Evolutionary conservation across 2,888 invertebrate genomes (phyloP).

Genomic region (Pachliopta kotzebuea): DNA sequence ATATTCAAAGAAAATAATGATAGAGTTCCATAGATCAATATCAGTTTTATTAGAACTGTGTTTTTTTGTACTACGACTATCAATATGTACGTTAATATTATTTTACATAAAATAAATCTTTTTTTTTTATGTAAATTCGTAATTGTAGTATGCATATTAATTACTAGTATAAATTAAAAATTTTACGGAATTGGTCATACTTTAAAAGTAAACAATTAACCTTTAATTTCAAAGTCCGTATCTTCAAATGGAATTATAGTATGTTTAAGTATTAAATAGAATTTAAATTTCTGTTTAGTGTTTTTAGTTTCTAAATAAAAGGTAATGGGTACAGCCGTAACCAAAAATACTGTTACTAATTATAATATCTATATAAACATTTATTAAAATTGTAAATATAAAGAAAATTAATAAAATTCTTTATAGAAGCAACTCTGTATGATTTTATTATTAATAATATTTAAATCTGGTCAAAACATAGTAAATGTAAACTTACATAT

Average conservation of each 20-base stretch:
- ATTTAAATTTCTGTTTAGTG: slow-evolving; percentile 17
- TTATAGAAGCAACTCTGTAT: no score
- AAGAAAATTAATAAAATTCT: no score
- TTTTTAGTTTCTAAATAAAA: background rate
- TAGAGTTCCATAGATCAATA: slow-evolving; percentile 61
- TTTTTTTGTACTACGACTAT: background rate
- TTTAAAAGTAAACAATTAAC: no score
- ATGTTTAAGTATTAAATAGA: background rate
- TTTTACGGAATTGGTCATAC: slow-evolving; percentile 26
- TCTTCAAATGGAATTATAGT: background rate
- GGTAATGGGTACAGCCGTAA: slow-evolving; percentile 5
- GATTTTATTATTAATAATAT: no score
- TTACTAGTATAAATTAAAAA: no score
- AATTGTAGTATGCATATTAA: no score
- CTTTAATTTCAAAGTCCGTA: no score
- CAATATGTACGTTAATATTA: background rate
- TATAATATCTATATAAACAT: background rate
- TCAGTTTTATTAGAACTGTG: slow-evolving; percentile 36
- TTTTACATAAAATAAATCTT: background rate
- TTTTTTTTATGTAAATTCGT: background rate
- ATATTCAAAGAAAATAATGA: slow-evolving; percentile 57
- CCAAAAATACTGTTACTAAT: background rate
- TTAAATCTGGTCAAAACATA: no score
- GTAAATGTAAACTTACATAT: no score
- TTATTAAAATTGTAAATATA: no score